These are phyloP conservation scores for Chloropsis hardwickii DNA, from an alignment of 2,113 vertebrate genomes.

Conservation along the genomic window DNA sequence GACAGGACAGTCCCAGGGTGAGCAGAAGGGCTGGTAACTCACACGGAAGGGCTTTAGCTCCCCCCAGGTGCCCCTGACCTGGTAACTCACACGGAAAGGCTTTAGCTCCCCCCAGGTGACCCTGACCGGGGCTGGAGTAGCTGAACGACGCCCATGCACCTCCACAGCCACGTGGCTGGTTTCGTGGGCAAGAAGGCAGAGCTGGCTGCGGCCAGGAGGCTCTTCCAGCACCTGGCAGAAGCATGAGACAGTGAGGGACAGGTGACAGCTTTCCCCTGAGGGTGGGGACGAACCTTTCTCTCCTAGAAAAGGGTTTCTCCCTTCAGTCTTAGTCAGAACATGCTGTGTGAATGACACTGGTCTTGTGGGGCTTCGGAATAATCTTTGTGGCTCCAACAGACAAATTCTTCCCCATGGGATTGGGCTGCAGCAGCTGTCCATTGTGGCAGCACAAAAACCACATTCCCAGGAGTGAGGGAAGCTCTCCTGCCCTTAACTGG, in stretches of 20 bases:
- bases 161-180: rapidly evolving
- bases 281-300: background rate
- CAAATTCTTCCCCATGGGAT: background rate
- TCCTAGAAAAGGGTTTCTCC: background rate
- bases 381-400: background rate
- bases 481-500: rapidly evolving
- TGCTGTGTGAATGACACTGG: rapidly evolving
- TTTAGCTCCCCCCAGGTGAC: background rate
- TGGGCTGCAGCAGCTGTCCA: rapidly evolving
- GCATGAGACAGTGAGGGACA: background rate
- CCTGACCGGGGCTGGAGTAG: rapidly evolving
- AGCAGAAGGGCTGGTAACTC: background rate
- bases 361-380: background rate
- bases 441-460: rapidly evolving
- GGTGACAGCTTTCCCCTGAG: too few species aligned
- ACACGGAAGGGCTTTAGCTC: too few species aligned
- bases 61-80: background rate
- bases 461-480: background rate
- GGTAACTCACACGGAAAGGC: background rate
- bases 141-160: rapidly evolving
- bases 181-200: background rate
- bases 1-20: background rate
- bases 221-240: background rate
- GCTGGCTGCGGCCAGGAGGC: rapidly evolving
- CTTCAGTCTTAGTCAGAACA: background rate